phyloP scores from a whole-genome alignment of 2,113 vertebrate genomes.

The Anthoscopus minutus region DNA sequence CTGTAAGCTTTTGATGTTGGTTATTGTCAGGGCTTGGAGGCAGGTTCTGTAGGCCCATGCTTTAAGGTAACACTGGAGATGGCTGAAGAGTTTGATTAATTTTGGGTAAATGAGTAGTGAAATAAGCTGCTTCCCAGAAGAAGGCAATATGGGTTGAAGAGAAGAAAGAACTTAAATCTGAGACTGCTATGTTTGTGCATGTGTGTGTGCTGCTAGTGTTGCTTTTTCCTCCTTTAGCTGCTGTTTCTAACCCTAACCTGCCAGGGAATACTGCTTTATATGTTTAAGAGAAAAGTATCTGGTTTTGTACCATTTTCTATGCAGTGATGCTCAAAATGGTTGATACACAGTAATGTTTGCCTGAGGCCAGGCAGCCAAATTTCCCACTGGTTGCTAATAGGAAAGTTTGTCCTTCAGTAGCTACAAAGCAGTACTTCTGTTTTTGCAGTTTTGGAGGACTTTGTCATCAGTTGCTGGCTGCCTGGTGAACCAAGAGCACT shows the following conservation, averaged over 20 bases:
- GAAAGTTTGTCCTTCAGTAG: background rate
- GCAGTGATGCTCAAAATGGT: background rate
- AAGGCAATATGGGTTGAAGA: background rate
- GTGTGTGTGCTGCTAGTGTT: background rate
- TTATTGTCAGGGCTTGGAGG: background rate
- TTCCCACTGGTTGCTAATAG: background rate
- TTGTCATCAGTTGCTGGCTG: background rate
- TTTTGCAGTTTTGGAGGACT: background rate
- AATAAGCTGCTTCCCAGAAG: background rate
- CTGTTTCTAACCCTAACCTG: background rate
- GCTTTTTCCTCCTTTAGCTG: background rate
- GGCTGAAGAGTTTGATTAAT: background rate
- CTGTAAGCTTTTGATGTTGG: background rate
- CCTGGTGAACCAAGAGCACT: background rate
- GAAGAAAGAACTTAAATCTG: background rate
- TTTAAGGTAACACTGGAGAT: background rate
- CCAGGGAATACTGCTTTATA: background rate
- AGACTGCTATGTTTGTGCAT: background rate
- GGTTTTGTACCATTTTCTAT: background rate
- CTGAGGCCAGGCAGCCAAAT: background rate
- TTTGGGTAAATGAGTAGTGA: background rate
- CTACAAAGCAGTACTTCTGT: background rate
- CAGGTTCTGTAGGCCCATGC: background rate
- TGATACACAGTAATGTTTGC: background rate
- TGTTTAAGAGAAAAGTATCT: background rate